Percentiles rank a stretch among this genome's conserved stretches.
phyloP scores from a whole-genome alignment of 2,113 vertebrate species.

The Scophthalmus maximus region DNA sequence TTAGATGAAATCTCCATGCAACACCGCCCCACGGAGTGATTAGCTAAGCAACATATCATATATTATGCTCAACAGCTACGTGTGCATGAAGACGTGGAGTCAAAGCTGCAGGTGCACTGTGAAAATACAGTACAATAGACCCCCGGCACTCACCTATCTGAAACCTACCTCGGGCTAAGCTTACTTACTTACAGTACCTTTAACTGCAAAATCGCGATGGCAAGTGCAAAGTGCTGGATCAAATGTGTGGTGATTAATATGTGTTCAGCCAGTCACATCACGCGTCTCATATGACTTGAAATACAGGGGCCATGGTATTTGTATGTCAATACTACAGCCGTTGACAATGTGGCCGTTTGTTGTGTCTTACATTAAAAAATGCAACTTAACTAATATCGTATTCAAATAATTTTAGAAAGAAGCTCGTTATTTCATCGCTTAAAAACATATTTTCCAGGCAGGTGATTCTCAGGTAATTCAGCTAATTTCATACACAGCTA shows the following conservation, averaged over 20 bases:
- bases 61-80: conserved; percentile 7
- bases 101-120: conserved; percentile 2
- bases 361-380: background rate
- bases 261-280: background rate
- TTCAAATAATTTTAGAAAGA: background rate
- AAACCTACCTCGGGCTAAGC: too few species aligned
- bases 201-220: background rate
- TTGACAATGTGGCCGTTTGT: background rate
- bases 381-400: background rate
- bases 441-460: background rate
- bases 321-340: background rate
- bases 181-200: background rate
- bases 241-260: background rate
- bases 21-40: conserved; percentile 55
- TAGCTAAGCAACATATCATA: conserved; percentile 59
- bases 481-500: background rate
- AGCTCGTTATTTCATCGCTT: background rate
- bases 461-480: background rate
- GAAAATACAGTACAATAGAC: background rate
- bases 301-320: background rate
- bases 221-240: background rate
- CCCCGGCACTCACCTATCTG: conserved; percentile 27
- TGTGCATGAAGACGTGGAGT: background rate
- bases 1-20: conserved; percentile 67
- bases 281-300: background rate